phyloP scores from a whole-genome alignment of 2,113 vertebrate genomes.

The Empidonax traillii region DNA sequence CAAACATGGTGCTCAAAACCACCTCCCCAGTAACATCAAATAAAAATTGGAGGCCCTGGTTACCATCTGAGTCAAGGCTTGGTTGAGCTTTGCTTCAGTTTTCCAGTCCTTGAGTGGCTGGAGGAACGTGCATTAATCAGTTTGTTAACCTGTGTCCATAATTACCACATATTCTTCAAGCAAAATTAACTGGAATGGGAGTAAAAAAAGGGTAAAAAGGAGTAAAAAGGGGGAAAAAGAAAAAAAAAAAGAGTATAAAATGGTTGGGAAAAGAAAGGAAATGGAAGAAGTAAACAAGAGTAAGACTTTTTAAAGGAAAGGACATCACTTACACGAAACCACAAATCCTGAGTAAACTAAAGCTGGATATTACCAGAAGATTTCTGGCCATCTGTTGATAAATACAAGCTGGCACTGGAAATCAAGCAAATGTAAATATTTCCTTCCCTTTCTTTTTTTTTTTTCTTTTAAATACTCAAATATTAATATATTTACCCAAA shows the following conservation, averaged over 20 bases:
- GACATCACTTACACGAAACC: not conserved
- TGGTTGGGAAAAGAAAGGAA: not conserved
- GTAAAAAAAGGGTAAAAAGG: not conserved
- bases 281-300: not conserved
- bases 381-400: not conserved
- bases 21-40: not conserved
- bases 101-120: not conserved
- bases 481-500: not conserved
- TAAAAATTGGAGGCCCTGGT: not conserved
- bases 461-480: not conserved
- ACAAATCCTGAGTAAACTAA: not conserved
- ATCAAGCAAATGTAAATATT: not conserved
- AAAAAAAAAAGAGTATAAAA: not conserved
- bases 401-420: not conserved
- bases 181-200: not conserved
- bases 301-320: not conserved
- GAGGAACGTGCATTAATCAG: not conserved
- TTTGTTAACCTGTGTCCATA: not conserved
- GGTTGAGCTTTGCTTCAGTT: not conserved
- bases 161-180: not conserved
- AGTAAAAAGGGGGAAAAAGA: not conserved
- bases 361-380: not conserved
- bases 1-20: not conserved
- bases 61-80: not conserved
- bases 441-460: not conserved